Conservation (phyloP, 2,797 vertebrate species). For the Leuciscus waleckii region DNA sequence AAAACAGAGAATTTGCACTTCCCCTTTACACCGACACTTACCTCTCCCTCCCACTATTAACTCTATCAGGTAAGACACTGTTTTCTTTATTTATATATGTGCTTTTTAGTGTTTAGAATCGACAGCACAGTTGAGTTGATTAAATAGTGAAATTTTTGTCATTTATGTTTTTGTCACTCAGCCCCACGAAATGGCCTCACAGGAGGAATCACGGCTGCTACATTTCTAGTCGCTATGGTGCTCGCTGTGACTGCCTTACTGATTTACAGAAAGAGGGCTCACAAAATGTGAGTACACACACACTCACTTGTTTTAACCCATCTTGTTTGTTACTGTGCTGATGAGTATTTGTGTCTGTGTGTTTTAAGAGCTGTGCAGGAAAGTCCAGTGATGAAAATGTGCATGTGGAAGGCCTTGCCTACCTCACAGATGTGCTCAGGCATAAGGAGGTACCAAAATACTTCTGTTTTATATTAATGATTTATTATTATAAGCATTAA, state of each 20-base stretch:
- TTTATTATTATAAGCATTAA: neutral
- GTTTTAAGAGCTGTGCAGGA: conserved; percentile 85
- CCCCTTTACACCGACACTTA: conserved; percentile 91
- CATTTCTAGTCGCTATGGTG: conserved; percentile 90
- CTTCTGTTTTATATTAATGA: neutral
- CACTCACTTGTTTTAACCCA: neutral
- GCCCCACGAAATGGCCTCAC: conserved; percentile 91
- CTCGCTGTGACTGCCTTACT: conserved; percentile 87
- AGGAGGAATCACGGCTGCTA: conserved; percentile 91
- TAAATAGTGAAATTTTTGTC: neutral
- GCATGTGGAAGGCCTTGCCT: conserved; percentile 87
- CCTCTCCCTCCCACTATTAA: conserved; percentile 89
- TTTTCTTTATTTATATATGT: neutral
- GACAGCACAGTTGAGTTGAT: neutral
- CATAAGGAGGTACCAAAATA: conserved; percentile 83
- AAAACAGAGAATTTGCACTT: conserved; percentile 80
- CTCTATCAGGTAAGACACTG: conserved; percentile 83
- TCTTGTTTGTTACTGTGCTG: neutral
- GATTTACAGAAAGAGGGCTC: conserved; percentile 87
- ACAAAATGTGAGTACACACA: conserved; percentile 82
- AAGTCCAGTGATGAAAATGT: conserved; percentile 86
- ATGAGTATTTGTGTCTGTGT: conserved; percentile 43
- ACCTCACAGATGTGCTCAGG: conserved; percentile 87
- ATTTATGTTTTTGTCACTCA: conserved; percentile 61
- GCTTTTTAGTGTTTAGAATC: neutral